Base-by-base conservation (phyloP, 2,888 invertebrate genomes). In the Liodrosophila aerea region DNA sequence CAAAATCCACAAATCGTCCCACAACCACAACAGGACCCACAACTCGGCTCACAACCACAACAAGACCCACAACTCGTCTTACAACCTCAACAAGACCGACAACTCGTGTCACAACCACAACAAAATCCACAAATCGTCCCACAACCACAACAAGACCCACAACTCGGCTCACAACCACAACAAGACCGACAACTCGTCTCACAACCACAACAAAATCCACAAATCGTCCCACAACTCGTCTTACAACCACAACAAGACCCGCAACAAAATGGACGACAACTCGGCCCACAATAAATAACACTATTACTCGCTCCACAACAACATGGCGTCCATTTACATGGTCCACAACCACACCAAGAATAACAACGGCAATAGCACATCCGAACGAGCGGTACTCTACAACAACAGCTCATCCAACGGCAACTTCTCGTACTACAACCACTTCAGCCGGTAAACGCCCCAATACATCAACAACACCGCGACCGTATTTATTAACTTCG, bases 401-500 rank as follows among this genome's bases (percentile, higher is more conserved):
- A 0, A 7, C 61, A 33, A 51, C 31, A 15, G 2, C 33, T 12
- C 18, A 27, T 1, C 13, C 44, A 12, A 29, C 12, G 22, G 33
- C 47, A 16, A 37, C 33, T 5, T 4, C 8, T 4, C 43, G 13
- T 22, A 7, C 3, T 11, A 29, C 30, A 39, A 5, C 27, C 8
- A 7, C 13, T 1, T 16, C 15, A 5, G 12, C 16, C 29, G 18
- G 11, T 15, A 11, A 7, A 1, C 34, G 18, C 41, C 16, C 33
- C 15, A 7, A 7, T n/a, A 40, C 30, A 8, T 69, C 73, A n/a
- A 78, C 78, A 9, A 74, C 78, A 15, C 64, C 85, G 1, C 50
- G 51, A 18, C 77, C 85, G 4, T 78, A 78, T 46, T 43, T 84
- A 0, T 73, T 74, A n/a, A 81, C 65, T 8, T 60, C 84, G 5